Percentiles rank a stretch among this genome's conserved stretches.
These are phyloP conservation scores for Minunthozetes semirufus DNA, from an alignment of 2,888 invertebrate genomes.

Conservation along the genomic window DNA sequence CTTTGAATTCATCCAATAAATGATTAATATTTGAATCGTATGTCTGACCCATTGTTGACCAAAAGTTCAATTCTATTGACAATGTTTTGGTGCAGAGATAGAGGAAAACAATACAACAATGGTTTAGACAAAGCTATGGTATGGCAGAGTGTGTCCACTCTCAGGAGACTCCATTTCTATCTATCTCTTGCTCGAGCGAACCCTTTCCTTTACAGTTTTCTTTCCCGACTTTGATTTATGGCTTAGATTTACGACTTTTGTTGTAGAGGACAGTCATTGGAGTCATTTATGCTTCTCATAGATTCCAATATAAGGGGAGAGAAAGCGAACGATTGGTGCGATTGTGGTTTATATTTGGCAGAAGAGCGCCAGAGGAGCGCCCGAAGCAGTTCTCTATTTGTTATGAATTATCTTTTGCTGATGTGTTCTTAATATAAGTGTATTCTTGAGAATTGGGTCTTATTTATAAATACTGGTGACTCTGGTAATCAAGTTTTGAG, in stretches of 20 bases:
- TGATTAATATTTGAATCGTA: not conserved
- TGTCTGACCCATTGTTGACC: conserved; percentile 13
- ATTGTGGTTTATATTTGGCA: not conserved
- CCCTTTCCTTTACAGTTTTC: conserved; percentile 13
- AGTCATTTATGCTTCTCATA: conserved; percentile 25
- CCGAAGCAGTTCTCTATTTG: not conserved
- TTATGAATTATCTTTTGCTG: not conserved
- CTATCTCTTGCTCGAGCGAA: conserved; percentile 20
- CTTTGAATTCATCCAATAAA: not conserved
- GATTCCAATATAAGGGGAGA: not conserved
- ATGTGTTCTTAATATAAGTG: not conserved
- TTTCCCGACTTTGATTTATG: conserved; percentile 28
- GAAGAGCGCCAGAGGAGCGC: not conserved
- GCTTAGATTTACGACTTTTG: conserved; percentile 30
- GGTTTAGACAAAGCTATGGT: not conserved
- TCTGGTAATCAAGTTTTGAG: conserved; percentile 22
- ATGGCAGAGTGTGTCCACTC: conserved; percentile 10
- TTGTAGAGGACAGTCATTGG: not conserved
- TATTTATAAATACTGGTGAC: conserved; percentile 11
- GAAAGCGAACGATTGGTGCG: not conserved
- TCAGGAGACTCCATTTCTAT: conserved; percentile 28
- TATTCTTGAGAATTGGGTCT: not conserved
- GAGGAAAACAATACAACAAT: not conserved
- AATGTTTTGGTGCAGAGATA: conserved; percentile 5
- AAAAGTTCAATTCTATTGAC: not conserved